Conservation (phyloP, 2,113 vertebrate genomes). For the human (Homo sapiens) region DNA sequence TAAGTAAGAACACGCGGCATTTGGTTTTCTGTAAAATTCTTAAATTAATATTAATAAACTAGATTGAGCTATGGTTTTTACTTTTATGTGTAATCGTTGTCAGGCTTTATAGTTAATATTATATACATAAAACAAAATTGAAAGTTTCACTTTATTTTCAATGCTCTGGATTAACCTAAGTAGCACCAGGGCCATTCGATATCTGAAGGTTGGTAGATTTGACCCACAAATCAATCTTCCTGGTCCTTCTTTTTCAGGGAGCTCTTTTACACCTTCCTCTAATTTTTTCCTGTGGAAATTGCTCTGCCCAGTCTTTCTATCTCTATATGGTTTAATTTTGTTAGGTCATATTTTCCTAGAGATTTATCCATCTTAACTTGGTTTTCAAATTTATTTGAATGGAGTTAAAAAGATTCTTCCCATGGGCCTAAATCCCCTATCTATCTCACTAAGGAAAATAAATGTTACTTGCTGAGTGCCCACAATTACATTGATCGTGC, state of each 20-base stretch:
- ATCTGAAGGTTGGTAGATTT: not conserved
- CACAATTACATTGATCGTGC: not conserved
- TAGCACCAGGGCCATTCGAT: not conserved
- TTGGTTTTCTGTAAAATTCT: not conserved
- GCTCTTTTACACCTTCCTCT: not conserved
- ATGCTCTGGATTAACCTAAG: not conserved
- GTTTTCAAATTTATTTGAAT: slow-evolving; percentile 11
- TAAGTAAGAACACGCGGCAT: too few species aligned
- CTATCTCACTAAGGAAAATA: not conserved
- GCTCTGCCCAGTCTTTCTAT: not conserved
- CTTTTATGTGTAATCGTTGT: not conserved
- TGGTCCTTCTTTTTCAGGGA: not conserved
- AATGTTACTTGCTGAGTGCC: not conserved
- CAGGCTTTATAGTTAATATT: not conserved
- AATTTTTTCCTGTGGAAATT: not conserved
- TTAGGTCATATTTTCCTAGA: slow-evolving; percentile 2
- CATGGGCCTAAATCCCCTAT: not conserved
- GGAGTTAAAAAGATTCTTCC: not conserved
- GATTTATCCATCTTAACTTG: not conserved
- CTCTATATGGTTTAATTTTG: not conserved
- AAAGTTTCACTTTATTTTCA: not conserved
- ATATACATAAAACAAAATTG: not conserved
- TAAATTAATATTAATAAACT: not conserved
- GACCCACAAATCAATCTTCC: not conserved
- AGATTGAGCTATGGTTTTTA: not conserved